Evolutionary conservation across 2,888 invertebrate species (phyloP).

Genomic region (Oithona nana): DNA sequence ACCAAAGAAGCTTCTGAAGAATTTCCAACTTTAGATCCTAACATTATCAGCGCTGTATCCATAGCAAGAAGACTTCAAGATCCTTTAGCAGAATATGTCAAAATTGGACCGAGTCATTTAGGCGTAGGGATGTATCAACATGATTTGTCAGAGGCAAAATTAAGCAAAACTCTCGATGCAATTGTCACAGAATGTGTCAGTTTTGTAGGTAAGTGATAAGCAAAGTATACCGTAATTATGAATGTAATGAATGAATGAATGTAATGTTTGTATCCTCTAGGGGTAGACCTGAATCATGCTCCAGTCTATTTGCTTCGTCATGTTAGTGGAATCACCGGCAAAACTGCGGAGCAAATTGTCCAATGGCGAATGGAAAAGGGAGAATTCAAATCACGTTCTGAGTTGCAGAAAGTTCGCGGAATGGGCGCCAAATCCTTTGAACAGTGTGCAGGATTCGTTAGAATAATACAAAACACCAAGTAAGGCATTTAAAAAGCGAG

Average conservation of each 20-base stretch:
- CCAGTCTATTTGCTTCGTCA: conserved; percentile 33
- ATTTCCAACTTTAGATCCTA: conserved; percentile 61
- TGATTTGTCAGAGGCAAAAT: conserved; percentile 57
- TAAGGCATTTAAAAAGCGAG: too few species aligned
- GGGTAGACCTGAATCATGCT: conserved; percentile 11
- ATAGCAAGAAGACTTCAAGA: conserved; percentile 74
- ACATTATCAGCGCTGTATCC: conserved; percentile 49
- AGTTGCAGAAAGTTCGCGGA: conserved; percentile 53
- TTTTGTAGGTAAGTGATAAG: conserved; percentile 8
- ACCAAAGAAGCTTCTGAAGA: conserved; percentile 62
- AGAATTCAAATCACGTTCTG: conserved; percentile 48
- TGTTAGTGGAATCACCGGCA: conserved; percentile 59
- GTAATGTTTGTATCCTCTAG: neutral
- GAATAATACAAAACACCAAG: conserved; percentile 39
- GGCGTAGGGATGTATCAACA: conserved; percentile 86
- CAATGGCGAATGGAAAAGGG: conserved; percentile 50
- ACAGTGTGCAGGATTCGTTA: conserved; percentile 72
- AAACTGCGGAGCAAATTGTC: conserved; percentile 56
- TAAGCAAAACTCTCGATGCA: conserved; percentile 48
- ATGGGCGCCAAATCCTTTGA: conserved; percentile 66
- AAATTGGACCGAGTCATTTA: conserved; percentile 76
- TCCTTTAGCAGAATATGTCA: conserved; percentile 74
- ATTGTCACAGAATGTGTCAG: conserved; percentile 66
- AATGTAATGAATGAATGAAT: neutral
- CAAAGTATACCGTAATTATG: too few species aligned